Evolutionary conservation across 2,113 vertebrate genomes (phyloP).

Genomic region (Anoura caudifer): DNA sequence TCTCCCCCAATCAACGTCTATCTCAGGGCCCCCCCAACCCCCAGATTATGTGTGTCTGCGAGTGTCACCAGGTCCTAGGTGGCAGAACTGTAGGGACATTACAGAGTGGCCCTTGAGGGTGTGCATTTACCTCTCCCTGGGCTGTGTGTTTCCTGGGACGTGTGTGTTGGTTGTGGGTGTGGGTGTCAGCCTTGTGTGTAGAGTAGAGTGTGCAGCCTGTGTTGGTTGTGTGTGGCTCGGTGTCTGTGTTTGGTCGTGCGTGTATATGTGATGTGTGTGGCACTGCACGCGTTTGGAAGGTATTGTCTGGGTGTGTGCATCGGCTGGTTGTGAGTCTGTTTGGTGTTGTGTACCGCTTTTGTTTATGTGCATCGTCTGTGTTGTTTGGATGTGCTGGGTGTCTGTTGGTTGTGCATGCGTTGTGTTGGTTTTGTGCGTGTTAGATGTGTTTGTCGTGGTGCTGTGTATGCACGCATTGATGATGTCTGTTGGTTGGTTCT

Average conservation of each 20-base stretch:
- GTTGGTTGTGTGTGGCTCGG: not conserved
- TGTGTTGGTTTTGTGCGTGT: not conserved
- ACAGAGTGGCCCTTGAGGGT: fast-evolving
- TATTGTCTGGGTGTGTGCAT: too few species aligned
- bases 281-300: not conserved
- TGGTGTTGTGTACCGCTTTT: not conserved
- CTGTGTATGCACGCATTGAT: not conserved
- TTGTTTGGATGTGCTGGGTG: not conserved
- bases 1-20: not conserved
- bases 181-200: not conserved
- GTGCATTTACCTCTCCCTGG: fast-evolving
- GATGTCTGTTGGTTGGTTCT: not conserved
- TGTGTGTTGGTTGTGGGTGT: not conserved
- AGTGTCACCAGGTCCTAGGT: not conserved
- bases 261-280: not conserved
- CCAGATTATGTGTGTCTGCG: not conserved
- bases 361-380: not conserved
- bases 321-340: not conserved
- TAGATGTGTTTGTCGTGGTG: not conserved
- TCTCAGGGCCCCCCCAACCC: not conserved
- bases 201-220: not conserved
- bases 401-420: too few species aligned
- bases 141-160: not conserved
- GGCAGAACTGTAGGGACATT: not conserved
- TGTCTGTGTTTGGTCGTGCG: not conserved